phyloP scores from a whole-genome alignment of 2,113 vertebrate species.

The Platysteira castanea region DNA sequence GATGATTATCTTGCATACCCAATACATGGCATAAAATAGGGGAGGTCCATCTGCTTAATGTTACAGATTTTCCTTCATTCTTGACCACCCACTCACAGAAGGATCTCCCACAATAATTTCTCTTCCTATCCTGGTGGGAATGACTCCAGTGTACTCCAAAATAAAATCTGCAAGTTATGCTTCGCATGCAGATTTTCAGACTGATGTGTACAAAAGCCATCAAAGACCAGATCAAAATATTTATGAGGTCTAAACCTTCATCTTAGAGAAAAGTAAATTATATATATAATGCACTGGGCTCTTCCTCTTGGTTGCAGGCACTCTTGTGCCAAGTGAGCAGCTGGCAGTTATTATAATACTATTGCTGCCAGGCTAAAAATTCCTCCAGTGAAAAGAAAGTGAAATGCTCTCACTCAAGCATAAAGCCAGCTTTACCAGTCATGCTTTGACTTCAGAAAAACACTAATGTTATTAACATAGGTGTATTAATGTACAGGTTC shows the following conservation, averaged over 20 bases:
- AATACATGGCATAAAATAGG: neutral
- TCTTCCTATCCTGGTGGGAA: neutral
- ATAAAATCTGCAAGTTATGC: neutral
- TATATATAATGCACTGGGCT: neutral
- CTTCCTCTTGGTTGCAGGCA: neutral
- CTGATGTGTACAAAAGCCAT: neutral
- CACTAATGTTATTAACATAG: neutral
- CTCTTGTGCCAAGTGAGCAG: conserved; percentile 40
- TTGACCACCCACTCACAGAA: conserved; percentile 19
- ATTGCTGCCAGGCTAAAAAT: conserved; percentile 38
- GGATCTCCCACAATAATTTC: neutral
- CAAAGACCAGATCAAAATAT: conserved; percentile 23
- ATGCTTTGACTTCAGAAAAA: neutral
- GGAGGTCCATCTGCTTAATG: neutral
- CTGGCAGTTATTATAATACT: conserved; percentile 23
- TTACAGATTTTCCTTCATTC: conserved; percentile 2
- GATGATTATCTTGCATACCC: neutral
- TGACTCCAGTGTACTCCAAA: neutral
- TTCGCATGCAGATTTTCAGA: neutral
- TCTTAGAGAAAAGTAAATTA: conserved; percentile 11
- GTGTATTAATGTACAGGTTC: neutral
- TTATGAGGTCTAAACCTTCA: conserved; percentile 4
- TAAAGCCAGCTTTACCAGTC: neutral
- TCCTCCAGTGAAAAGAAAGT: conserved; percentile 33
- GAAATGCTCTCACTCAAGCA: conserved; percentile 11